A percentile compares a stretch with the other conserved stretches of the same genome.
Conservation (phyloP, 2,888 invertebrate species). For the Griposia aprilina region DNA sequence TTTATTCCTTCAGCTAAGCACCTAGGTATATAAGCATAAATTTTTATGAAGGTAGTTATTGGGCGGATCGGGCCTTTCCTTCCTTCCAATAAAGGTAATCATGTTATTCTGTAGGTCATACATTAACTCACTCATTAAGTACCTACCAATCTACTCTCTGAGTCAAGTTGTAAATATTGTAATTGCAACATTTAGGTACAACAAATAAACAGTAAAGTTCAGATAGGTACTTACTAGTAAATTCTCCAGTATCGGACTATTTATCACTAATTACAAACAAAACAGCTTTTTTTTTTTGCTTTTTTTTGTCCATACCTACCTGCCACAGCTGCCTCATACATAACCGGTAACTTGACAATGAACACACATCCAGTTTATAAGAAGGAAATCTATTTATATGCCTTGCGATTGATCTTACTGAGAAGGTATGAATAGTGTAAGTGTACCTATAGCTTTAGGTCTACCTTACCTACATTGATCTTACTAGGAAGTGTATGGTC, state of each 20-base stretch:
- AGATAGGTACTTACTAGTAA: background rate
- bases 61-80: background rate
- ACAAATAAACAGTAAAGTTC: background rate
- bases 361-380: background rate
- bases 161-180: background rate
- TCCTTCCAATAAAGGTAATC: background rate
- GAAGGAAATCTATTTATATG: background rate
- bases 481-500: background rate
- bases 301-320: background rate
- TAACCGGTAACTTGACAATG: slow-evolving; percentile 11
- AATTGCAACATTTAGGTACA: slow-evolving; percentile 1
- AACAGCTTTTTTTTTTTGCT: slow-evolving; percentile 5
- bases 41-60: slow-evolving; percentile 4
- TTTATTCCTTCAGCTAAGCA: background rate
- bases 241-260: background rate
- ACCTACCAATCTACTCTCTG: background rate
- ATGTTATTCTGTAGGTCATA: background rate
- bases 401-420: background rate
- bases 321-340: background rate
- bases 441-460: background rate
- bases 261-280: background rate
- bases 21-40: background rate
- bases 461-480: background rate
- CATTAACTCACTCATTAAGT: background rate
- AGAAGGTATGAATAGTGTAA: background rate